phyloP scores from a whole-genome alignment of 1,140 invertebrate genomes.

The Ridgeia piscesae region DNA sequence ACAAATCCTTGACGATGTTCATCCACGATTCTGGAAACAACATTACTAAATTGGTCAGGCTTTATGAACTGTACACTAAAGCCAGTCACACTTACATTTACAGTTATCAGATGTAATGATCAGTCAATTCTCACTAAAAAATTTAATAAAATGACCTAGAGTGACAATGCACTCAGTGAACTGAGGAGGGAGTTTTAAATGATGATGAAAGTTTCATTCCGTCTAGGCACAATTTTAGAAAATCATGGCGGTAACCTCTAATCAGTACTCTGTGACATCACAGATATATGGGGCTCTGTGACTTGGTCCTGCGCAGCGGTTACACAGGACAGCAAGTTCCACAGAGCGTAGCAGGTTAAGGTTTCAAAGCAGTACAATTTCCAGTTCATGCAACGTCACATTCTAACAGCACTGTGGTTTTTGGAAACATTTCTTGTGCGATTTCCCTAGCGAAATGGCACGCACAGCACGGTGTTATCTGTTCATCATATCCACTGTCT shows the following conservation, averaged over 20 bases:
- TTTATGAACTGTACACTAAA: no score
- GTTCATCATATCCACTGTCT: conserved; percentile 5
- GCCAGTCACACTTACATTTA: no score
- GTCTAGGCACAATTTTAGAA: background rate
- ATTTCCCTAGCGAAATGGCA: background rate
- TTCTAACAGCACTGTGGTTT: background rate
- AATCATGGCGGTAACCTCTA: background rate
- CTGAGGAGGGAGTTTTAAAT: background rate
- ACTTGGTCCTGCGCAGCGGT: background rate
- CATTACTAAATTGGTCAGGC: no score
- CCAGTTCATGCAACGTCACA: background rate
- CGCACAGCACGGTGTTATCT: background rate
- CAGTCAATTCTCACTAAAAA: no score
- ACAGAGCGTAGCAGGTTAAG: background rate
- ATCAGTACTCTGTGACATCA: background rate
- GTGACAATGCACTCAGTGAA: no score
- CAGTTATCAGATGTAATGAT: no score
- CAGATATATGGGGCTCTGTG: background rate
- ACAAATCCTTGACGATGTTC: no score
- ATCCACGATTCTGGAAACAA: no score
- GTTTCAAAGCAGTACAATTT: background rate
- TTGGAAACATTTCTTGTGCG: background rate
- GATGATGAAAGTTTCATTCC: background rate
- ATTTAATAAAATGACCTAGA: no score
- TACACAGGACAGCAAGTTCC: background rate